Evolutionary conservation across 2,797 vertebrate genomes (phyloP), one percentile per base, ranked within the genome.

Genomic region (Karalla daura): DNA sequence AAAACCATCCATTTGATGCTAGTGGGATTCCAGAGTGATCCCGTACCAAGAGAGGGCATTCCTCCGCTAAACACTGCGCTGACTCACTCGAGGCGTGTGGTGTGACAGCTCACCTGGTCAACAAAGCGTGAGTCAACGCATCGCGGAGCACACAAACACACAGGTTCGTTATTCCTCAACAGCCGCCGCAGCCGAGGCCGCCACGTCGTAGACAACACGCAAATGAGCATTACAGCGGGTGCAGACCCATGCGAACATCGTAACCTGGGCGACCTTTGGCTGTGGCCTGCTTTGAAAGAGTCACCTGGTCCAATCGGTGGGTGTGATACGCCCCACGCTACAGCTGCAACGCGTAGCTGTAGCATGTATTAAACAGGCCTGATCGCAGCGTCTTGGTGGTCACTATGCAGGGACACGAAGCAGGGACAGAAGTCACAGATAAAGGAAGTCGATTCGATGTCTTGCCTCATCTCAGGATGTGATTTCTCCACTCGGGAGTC

Each of bases 391-490:
- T n/a, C n/a, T n/a, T n/a, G n/a, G n/a, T n/a, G n/a, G n/a, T n/a
- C n/a, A n/a, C n/a, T n/a, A n/a, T n/a, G n/a, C n/a, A n/a, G n/a
- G n/a, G 15, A 37, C 50, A 50, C 27, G 2, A 53, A 27, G 33
- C 41, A 67, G 13, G 30, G 36, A 30, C 20, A 18, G 35, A 65
- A 2, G 52, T 43, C 27, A 51, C 35, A 53, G 23, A 56, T 25
- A 68, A 53, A 70, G 64, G 64, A 85, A 68, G 53, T 18, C 53
- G 66, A 67, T 40, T 78, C 43, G 66, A 7, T 58, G 8, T 27
- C 25, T 30, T 63, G 47, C 49, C 62, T 72, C 59, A 64, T 67
- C 10, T 60, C 39, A 58, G 61, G 63, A 60, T 73, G 45, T 33
- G n/a, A 66, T 36, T 63, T 41, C 53, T 36, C 24, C 44, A 64